Conservation (phyloP, 2,797 vertebrate species). For the Nannoperca australis region DNA sequence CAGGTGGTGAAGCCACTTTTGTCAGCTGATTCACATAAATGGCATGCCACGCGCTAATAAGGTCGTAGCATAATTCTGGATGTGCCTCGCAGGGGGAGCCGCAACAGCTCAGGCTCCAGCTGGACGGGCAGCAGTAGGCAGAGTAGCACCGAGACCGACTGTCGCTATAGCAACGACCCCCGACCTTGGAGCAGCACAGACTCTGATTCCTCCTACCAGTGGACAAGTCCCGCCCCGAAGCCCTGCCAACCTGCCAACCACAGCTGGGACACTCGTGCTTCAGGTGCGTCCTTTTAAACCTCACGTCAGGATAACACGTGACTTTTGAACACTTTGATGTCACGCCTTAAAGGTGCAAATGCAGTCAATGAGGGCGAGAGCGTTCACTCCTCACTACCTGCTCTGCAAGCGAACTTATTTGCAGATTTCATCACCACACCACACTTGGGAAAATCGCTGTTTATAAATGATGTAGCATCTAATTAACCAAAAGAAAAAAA, state of each 20-base stretch:
- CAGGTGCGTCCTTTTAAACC: slow-evolving; percentile 48
- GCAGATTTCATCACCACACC: slow-evolving; percentile 22
- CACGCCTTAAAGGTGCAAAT: slow-evolving; percentile 52
- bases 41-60: slow-evolving; percentile 18
- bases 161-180: slow-evolving; percentile 89
- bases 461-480: slow-evolving; percentile 67
- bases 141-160: slow-evolving; percentile 93
- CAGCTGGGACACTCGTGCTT: slow-evolving; percentile 65
- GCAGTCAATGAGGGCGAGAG: slow-evolving; percentile 41
- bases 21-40: slow-evolving; percentile 4
- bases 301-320: background rate
- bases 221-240: slow-evolving; percentile 65
- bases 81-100: slow-evolving; percentile 90
- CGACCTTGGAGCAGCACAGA: slow-evolving; percentile 98
- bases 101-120: slow-evolving; percentile 89
- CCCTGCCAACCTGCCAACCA: slow-evolving; percentile 55
- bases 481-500: slow-evolving; percentile 72
- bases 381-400: slow-evolving; percentile 54
- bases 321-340: slow-evolving; percentile 35
- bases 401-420: slow-evolving; percentile 24
- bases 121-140: slow-evolving; percentile 92
- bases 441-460: slow-evolving; percentile 47
- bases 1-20: slow-evolving; percentile 18
- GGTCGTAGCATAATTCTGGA: slow-evolving; percentile 77
- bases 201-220: slow-evolving; percentile 92